Conservation (phyloP, 2,113 vertebrate genomes). For the Diadophis punctatus region DNA sequence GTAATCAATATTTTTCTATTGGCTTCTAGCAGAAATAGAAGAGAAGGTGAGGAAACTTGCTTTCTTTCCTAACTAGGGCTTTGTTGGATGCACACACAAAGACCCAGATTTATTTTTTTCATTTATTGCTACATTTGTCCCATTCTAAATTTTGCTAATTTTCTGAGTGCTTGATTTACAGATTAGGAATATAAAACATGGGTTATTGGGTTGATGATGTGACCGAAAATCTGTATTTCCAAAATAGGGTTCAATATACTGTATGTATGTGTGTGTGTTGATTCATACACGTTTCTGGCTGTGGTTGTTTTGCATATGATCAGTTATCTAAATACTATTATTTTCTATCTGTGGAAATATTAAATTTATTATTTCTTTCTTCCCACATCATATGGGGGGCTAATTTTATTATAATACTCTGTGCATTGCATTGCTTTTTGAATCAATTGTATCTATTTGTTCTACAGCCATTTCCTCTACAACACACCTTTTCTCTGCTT, state of each 20-base stretch:
- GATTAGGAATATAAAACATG: not conserved
- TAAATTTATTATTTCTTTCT: not conserved
- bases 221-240: not conserved
- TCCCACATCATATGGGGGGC: not conserved
- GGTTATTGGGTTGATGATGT: not conserved
- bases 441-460: not conserved
- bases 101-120: not conserved
- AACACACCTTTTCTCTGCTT: not conserved
- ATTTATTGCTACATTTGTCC: not conserved
- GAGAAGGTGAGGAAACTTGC: not conserved
- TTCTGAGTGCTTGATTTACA: not conserved
- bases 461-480: not conserved
- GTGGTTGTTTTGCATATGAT: not conserved
- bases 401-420: not conserved
- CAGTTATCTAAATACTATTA: not conserved
- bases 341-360: not conserved
- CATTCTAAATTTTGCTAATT: not conserved
- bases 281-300: not conserved
- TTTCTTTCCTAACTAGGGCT: not conserved
- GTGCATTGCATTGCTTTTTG: not conserved
- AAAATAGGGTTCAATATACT: not conserved
- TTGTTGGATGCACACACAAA: not conserved
- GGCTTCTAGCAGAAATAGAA: not conserved
- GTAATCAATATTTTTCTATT: not conserved
- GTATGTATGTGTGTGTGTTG: not conserved